Evolutionary conservation across 2,113 vertebrate genomes (phyloP).

Genomic region (Capra hircus): DNA sequence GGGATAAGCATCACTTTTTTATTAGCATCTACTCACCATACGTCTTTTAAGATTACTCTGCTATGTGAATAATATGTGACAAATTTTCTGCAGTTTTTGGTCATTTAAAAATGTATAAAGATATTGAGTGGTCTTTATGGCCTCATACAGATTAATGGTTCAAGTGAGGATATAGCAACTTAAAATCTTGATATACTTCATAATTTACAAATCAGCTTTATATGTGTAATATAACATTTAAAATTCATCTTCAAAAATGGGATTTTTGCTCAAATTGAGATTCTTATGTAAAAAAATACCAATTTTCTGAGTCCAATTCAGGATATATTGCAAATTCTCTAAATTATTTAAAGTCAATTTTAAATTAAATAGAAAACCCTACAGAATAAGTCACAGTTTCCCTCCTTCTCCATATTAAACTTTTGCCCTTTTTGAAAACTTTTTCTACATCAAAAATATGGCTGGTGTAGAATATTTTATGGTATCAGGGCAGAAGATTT

Average conservation of each 20-base stretch:
- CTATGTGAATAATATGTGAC: not conserved
- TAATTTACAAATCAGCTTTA: not conserved
- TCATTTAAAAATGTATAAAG: not conserved
- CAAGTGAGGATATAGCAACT: not conserved
- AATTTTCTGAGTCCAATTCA: not conserved
- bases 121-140: not conserved
- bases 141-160: not conserved
- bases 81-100: not conserved
- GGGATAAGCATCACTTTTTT: not conserved
- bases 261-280: not conserved
- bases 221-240: not conserved
- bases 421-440: not conserved
- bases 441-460: not conserved
- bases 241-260: not conserved
- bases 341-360: conserved; percentile 16
- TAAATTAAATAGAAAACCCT: not conserved
- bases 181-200: not conserved
- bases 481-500: not conserved
- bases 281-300: not conserved
- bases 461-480: not conserved
- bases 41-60: not conserved
- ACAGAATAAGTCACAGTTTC: not conserved
- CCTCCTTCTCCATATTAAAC: not conserved
- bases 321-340: not conserved
- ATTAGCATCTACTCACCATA: not conserved